These are phyloP conservation scores for Saccostrea cuccullata DNA, from an alignment of 1,140 invertebrate species.

Conservation along the genomic window DNA sequence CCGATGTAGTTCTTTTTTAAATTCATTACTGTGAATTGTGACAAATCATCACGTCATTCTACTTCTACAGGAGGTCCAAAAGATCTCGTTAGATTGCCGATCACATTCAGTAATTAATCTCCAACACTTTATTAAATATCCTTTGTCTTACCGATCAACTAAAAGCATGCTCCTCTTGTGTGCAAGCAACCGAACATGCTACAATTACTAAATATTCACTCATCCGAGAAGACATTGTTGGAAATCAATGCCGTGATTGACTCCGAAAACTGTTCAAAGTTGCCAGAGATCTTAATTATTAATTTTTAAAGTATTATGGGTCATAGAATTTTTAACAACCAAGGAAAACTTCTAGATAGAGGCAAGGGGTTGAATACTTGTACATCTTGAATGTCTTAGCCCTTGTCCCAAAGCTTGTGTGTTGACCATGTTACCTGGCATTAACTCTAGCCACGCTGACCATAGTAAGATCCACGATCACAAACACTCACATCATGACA, in stretches of 20 bases:
- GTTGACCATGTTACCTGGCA: background rate
- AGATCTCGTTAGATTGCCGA: background rate
- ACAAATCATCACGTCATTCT: slow-evolving; percentile 29
- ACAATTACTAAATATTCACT: slow-evolving; percentile 14
- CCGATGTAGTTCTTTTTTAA: background rate
- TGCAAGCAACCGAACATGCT: background rate
- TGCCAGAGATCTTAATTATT: slow-evolving; percentile 24
- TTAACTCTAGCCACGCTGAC: background rate
- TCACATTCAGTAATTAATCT: slow-evolving; percentile 12
- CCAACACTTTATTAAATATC: background rate
- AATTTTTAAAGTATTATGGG: background rate
- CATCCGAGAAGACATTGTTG: slow-evolving; percentile 8
- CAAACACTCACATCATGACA: background rate
- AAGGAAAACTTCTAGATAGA: background rate
- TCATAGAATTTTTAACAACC: slow-evolving; percentile 1
- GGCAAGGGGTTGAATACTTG: background rate
- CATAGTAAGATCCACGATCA: background rate
- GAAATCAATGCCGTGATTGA: slow-evolving; percentile 1
- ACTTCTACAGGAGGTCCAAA: background rate
- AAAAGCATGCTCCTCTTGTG: background rate
- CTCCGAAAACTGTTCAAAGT: slow-evolving; percentile 1
- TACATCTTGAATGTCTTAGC: no score
- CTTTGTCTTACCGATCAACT: background rate
- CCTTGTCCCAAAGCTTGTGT: no score
- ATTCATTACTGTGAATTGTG: background rate